These are phyloP conservation scores for Tragelaphus oryx DNA, from an alignment of 2,797 vertebrate genomes.

Conservation along the genomic window DNA sequence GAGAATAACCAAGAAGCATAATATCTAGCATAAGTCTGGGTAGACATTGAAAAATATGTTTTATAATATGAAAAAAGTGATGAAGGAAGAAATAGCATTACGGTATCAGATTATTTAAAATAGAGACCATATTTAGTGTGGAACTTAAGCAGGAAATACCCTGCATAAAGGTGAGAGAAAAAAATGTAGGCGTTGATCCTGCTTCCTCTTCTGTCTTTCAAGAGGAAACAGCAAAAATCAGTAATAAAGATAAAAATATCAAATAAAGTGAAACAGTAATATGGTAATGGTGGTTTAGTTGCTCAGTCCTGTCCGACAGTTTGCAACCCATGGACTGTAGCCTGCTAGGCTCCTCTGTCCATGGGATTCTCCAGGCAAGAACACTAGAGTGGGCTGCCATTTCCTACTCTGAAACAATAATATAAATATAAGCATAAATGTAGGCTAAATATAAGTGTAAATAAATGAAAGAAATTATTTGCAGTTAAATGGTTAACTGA, in stretches of 20 bases:
- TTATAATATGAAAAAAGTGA: background rate
- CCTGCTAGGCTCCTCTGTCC: background rate
- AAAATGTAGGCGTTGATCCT: background rate
- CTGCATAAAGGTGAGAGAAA: background rate
- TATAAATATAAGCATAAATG: background rate
- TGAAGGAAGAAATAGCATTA: background rate
- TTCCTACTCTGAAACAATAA: background rate
- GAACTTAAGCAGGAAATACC: background rate
- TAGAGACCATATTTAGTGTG: background rate
- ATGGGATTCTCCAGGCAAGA: background rate
- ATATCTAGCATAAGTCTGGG: background rate
- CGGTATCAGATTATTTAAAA: background rate
- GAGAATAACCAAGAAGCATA: background rate
- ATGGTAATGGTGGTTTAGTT: background rate
- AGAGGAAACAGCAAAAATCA: background rate
- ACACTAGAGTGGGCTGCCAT: background rate
- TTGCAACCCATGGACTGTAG: fast-evolving
- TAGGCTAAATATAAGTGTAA: background rate
- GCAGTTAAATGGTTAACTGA: background rate
- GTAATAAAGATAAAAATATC: background rate
- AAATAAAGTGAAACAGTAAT: background rate
- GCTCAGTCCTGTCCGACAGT: fast-evolving
- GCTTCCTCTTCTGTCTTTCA: background rate
- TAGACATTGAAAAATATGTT: background rate
- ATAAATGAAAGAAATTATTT: background rate